These are phyloP conservation scores for Melanocharis versteri DNA, from an alignment of 2,113 vertebrate species.

Conservation along the genomic window DNA sequence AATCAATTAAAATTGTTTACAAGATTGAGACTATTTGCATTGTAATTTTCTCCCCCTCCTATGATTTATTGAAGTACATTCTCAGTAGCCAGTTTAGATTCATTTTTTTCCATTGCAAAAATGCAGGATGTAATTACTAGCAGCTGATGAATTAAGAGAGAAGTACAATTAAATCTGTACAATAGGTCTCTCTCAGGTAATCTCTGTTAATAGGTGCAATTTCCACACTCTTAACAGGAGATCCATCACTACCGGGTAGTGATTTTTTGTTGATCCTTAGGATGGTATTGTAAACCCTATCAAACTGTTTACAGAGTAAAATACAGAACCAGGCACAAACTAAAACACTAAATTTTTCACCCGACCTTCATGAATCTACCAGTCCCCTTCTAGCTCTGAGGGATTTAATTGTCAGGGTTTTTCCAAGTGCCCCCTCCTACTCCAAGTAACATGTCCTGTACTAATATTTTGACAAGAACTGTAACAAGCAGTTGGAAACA, in stretches of 20 bases:
- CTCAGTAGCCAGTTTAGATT: background rate
- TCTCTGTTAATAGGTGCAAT: background rate
- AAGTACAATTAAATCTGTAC: slow-evolving; percentile 13
- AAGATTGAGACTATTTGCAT: background rate
- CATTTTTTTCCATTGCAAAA: background rate
- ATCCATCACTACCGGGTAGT: background rate
- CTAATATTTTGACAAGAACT: background rate
- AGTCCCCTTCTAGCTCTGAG: background rate
- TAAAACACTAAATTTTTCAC: background rate
- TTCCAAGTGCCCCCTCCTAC: background rate
- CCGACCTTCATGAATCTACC: background rate
- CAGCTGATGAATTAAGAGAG: slow-evolving; percentile 29
- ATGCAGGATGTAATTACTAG: slow-evolving; percentile 22
- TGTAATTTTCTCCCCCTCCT: background rate
- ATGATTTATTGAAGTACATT: background rate
- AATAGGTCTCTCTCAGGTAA: background rate
- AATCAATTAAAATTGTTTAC: slow-evolving; percentile 27
- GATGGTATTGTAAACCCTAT: background rate
- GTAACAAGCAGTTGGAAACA: background rate
- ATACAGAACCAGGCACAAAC: background rate
- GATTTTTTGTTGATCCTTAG: background rate
- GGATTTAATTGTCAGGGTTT: background rate
- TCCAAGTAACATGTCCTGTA: background rate
- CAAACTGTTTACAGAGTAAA: background rate
- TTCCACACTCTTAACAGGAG: background rate